Base-by-base conservation (phyloP, 2,797 vertebrate genomes). In the Pelodytes ibericus region DNA sequence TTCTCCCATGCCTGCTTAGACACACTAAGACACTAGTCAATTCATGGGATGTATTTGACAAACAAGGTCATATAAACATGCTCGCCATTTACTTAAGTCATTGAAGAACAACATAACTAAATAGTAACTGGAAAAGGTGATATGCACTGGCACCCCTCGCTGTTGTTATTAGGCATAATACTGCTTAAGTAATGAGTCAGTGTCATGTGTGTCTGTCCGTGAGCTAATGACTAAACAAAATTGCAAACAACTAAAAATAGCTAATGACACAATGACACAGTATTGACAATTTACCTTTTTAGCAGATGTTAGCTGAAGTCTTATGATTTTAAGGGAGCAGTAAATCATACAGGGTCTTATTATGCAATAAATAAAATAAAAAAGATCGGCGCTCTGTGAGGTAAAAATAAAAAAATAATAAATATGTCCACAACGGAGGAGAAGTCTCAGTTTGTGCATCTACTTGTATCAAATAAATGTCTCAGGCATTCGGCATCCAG, bases 1-100 rank as follows among this genome's bases (percentile, higher is more conserved):
- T 33, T 53, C 44, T 79, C n/a, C n/a, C 69, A 74, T 69, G 71
- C 77, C 77, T 58, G 69, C 64, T 79, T 74, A 62, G 70, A 73
- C 44, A 62, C 57, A 60, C 72, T 41, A 60, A 71, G 63, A 78
- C 77, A 79, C 62, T 57, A 56, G 63, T 73, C 66, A 79, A 73
- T 79, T 79, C 71, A 79, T 73, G n/a, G 56, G 63, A 73, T 56
- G 63, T 79, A 68, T 73, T 73, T 79, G 76, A 68, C 76, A 72
- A 78, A 78, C 70, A 72, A 53, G 69, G 51, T 29, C 61, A 67
- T 39, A 78, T 78, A 78, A 73, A 78, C 70, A 73, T 4, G 11
- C 44, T 61, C 44, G 41, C 26, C 70, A 74, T 79, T 73, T 73
- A 60, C 77, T 63, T 69, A 62, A 63, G 71, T 74, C 64, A 44